Percentiles rank a stretch among this genome's conserved stretches.
Conservation (phyloP, 1,140 invertebrate genomes). For the Neodiprion virginianus region DNA sequence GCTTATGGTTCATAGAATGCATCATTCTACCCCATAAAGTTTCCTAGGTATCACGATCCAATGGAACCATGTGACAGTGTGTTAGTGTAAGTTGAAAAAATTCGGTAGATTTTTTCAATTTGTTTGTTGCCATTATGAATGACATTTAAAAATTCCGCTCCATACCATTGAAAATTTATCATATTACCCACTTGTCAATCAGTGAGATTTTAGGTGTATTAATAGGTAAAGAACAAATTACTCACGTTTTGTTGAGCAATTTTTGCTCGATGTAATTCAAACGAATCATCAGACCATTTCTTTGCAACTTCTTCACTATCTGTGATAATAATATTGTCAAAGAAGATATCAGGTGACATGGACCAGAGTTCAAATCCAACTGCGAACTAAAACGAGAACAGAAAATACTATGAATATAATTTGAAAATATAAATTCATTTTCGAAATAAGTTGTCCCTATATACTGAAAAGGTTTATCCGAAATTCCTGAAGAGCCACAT, state of each 20-base stretch:
- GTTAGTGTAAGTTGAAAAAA: constrained; percentile 20
- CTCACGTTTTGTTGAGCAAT: constrained; percentile 82
- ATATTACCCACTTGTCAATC: neutral
- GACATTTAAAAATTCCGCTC: neutral
- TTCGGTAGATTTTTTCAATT: constrained; percentile 3
- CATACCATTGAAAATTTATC: neutral
- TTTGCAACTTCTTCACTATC: constrained; percentile 82
- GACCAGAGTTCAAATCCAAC: constrained; percentile 98
- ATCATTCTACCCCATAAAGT: constrained; percentile 76
- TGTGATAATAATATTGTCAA: constrained; percentile 95
- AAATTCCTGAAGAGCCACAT: no score
- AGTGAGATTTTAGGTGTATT: neutral
- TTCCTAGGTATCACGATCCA: constrained; percentile 57
- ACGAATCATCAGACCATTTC: constrained; percentile 85
- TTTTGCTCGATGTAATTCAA: constrained; percentile 82
- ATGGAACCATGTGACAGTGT: constrained; percentile 16
- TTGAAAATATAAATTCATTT: constrained; percentile 11
- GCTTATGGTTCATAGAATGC: constrained; percentile 76
- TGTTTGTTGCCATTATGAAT: constrained; percentile 5
- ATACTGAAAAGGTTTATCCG: constrained; percentile 10
- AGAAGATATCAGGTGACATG: constrained; percentile 92
- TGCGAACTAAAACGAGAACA: constrained; percentile 71
- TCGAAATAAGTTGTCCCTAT: constrained; percentile 22
- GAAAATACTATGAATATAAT: constrained; percentile 30
- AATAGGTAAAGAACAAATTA: constrained; percentile 32